These are phyloP conservation scores for Pipistrellus pygmaeus DNA, from an alignment of 2,797 vertebrate genomes.

Conservation along the genomic window DNA sequence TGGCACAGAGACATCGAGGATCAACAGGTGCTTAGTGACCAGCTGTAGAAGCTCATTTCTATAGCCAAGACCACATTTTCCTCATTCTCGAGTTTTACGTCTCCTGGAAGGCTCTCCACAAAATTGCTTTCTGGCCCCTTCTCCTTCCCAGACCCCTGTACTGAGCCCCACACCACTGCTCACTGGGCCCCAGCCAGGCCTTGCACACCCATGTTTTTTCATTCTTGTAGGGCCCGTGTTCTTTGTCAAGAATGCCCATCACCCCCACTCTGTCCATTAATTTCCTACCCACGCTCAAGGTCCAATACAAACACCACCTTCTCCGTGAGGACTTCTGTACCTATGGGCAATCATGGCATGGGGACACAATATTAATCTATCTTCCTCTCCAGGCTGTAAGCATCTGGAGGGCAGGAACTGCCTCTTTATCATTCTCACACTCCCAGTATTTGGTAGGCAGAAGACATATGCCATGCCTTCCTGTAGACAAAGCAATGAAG, in stretches of 20 bases:
- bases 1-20: not conserved
- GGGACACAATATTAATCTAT: not conserved
- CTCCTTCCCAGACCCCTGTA: not conserved
- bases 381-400: not conserved
- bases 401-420: not conserved
- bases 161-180: not conserved
- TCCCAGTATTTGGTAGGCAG: not conserved
- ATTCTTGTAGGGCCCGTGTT: not conserved
- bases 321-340: not conserved
- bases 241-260: not conserved
- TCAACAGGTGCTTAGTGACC: not conserved
- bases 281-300: not conserved
- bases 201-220: not conserved
- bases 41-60: not conserved
- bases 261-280: not conserved
- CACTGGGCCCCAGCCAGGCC: not conserved
- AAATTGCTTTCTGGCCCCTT: not conserved
- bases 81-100: not conserved
- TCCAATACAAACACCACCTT: not conserved
- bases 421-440: not conserved
- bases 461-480: not conserved
- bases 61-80: not conserved
- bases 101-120: not conserved
- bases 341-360: not conserved
- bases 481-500: conserved; percentile 17